Percentiles rank a stretch among this genome's conserved stretches.
phyloP scores from a whole-genome alignment of 2,797 vertebrate species.

The Periophthalmus magnuspinnatus region DNA sequence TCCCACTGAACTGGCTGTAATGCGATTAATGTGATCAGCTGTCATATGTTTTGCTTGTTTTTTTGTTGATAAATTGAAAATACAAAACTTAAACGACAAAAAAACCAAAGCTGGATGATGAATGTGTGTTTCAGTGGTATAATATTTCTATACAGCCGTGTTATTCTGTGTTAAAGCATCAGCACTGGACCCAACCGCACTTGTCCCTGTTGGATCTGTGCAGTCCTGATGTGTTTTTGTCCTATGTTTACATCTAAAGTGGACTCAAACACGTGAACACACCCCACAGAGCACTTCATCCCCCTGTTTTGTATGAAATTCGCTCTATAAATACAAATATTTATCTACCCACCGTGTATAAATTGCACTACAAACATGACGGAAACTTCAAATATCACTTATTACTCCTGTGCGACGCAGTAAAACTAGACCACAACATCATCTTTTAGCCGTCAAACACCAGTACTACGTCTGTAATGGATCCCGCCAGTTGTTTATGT shows the following conservation, averaged over 20 bases:
- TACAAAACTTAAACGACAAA: no score
- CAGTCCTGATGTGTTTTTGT: no score
- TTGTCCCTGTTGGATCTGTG: no score
- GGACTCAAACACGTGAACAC: not conserved
- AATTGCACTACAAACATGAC: not conserved
- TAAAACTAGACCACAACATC: not conserved
- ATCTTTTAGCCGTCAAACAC: not conserved
- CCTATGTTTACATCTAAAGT: no score
- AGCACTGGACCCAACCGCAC: no score
- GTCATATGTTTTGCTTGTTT: not conserved
- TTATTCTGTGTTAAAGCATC: not conserved
- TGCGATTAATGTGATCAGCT: no score
- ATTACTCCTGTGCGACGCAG: not conserved
- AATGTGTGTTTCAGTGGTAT: not conserved
- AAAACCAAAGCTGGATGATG: no score
- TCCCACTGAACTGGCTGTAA: no score
- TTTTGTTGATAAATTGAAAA: no score
- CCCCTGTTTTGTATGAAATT: not conserved
- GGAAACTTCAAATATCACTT: not conserved
- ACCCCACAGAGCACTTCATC: no score
- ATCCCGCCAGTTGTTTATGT: slow-evolving; percentile 12
- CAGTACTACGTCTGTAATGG: not conserved
- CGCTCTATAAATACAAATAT: no score
- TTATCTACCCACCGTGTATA: not conserved
- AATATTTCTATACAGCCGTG: not conserved